Conservation (phyloP, 1,140 invertebrate species). For the Ceratoteleas bidentatus region DNA sequence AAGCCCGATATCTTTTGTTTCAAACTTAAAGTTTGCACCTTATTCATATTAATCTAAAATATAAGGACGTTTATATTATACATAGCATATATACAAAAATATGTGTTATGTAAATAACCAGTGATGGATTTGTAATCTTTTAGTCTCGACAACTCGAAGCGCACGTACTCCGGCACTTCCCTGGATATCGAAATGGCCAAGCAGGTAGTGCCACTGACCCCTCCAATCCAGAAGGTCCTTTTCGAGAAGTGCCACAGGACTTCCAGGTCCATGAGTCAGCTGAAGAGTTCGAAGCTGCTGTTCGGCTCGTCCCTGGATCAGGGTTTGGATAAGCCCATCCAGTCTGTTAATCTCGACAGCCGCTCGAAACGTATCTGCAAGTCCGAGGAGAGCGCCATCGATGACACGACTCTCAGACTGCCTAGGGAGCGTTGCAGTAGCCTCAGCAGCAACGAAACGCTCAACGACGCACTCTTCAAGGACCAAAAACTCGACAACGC, state of each 20-base stretch:
- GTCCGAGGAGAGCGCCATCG: constrained; percentile 79
- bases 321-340: constrained; percentile 78
- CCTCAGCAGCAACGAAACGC: constrained; percentile 73
- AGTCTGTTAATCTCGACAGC: constrained; percentile 67
- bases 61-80: too few relatives aligned
- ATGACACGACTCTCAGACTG: constrained; percentile 71
- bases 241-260: constrained; percentile 76
- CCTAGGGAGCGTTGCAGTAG: constrained; percentile 69
- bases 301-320: constrained; percentile 81
- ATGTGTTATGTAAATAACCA: too few relatives aligned
- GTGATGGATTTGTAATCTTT: neutral
- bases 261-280: constrained; percentile 73
- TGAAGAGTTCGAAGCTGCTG: constrained; percentile 72
- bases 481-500: constrained; percentile 22
- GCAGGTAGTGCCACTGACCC: constrained; percentile 71
- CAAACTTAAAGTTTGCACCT: too few relatives aligned
- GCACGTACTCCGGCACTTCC: constrained; percentile 80
- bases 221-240: constrained; percentile 75
- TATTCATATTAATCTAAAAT: too few relatives aligned
- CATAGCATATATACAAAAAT: too few relatives aligned
- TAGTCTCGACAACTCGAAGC: constrained; percentile 78
- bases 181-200: constrained; percentile 74
- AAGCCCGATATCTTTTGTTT: too few relatives aligned
- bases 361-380: constrained; percentile 78
- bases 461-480: constrained; percentile 70